Evolutionary conservation across 2,888 invertebrate genomes (phyloP), one percentile per base, ranked within the genome.

Genomic region (Agrotis puta): DNA sequence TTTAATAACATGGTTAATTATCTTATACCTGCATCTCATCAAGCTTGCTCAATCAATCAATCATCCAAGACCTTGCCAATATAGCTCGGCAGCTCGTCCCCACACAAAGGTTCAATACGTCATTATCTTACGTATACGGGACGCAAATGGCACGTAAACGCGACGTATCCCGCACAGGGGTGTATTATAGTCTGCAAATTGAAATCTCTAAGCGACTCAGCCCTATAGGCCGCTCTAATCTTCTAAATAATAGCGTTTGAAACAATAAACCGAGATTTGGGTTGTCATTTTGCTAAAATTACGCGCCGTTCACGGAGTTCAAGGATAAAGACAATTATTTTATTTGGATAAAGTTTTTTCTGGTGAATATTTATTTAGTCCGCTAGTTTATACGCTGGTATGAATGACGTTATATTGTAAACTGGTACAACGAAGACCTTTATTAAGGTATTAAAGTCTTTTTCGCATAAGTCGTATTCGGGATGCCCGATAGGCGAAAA

Each of bases 261-360:
- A 92, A 93, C 92, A 93, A 92, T 93, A 93, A 93, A 92, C 90
- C 88, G 87, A 90, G 92, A 92, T 92, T 93, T 90, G 89, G 90
- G 88, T 85, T 90, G 92, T 90, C 91, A 90, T 92, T 92, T 90
- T 84, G 70, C 85, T 86, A 91, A 91, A 90, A 82, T 85, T 80
- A 77, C 69, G 64, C 70, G 57, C 69, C 64, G 67, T 64, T 65
- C 48, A 48, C 65, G 53, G 43, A 51, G 61, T 14, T 58, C 48
- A 43, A 27, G 62, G 72, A 51, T 76, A 63, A 39, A 53, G 39
- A 67, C 9, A 47, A 66, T 80, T 69, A 63, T 77, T 80, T 79
- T 80, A 65, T 72, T 65, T 63, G 50, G 7, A 6, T 9, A 11
- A 20, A 54, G 22, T 22, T 58, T 74, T 63, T 64, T 56, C 18